Evolutionary conservation across 2,797 vertebrate genomes (phyloP).

Genomic region (Nyctalus aviator): DNA sequence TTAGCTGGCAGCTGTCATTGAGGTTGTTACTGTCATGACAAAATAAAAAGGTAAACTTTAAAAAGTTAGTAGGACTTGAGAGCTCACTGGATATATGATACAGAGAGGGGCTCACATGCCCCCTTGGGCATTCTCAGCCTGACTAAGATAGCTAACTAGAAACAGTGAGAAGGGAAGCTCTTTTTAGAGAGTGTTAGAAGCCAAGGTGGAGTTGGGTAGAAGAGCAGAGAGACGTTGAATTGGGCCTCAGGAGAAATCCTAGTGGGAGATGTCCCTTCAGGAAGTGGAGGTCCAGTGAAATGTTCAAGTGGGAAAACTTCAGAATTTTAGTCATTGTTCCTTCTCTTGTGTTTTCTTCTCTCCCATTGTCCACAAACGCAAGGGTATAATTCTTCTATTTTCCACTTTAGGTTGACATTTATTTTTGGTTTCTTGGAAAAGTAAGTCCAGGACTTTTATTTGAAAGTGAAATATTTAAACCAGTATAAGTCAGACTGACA

Average conservation of each 20-base stretch:
- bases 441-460: slow-evolving; percentile 2
- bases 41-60: neutral
- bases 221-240: neutral
- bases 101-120: neutral
- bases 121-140: neutral
- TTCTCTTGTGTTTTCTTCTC: neutral
- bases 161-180: neutral
- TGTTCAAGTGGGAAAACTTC: neutral
- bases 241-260: neutral
- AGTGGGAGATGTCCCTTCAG: neutral
- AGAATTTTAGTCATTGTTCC: neutral
- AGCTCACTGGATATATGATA: neutral
- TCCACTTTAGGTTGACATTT: neutral
- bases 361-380: neutral
- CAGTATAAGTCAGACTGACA: neutral
- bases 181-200: neutral
- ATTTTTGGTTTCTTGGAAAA: slow-evolving; percentile 4
- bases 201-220: neutral
- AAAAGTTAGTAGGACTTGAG: neutral
- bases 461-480: slow-evolving; percentile 45
- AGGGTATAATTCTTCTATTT: neutral
- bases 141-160: neutral
- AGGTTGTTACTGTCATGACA: neutral
- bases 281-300: neutral
- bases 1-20: neutral